Evolutionary conservation across 2,888 invertebrate genomes (phyloP), one percentile per base, ranked within the genome.

Genomic region (Odontocolon sp.): DNA sequence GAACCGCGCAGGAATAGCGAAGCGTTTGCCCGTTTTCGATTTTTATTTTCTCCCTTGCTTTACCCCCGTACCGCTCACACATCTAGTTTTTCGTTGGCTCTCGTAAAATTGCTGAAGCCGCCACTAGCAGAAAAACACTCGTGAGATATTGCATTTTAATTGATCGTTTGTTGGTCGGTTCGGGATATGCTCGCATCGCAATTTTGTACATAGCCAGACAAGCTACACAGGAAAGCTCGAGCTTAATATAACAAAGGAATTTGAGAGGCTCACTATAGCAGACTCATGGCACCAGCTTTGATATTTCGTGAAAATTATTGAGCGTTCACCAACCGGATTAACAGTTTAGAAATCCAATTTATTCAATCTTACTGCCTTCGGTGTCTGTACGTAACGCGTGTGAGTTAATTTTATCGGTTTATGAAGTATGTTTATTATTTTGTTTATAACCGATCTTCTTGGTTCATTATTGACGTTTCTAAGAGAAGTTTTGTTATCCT

Each of bases 131-230:
- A 74, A 74, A 63, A 47, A 21, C 26, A 40, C 40, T 61, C 28
- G 67, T 50, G 59, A 66, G 67, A 63, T 67, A 72, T 77, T 61
- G 67, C 56, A 67, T 72, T 77, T 77, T 67, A 76, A 76, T 67
- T 67, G 76, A 47, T 56, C 72, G 23, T 54, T 71, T 38, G 54
- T 6, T 28, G 38, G 11, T 18, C 28, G 26, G 16, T 9, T n/a
- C 14, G 54, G 38, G 56, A 68, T 47, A 56, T 45, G 23, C 16
- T 28, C 14, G 9, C 18, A 28, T 26, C 45, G 47, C 42, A 21
- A 31, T 72, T 59, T 68, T 14, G 23, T 14, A 9, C 23, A 45
- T 16, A 33, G 31, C 54, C 9, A 3, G 31, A 9, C 6, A 6
- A 33, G 9, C 33, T 9, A 8, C 18, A 31, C 3, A 33, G n/a